phyloP scores from a whole-genome alignment of 2,797 vertebrate genomes.

The Euthynnus affinis region DNA sequence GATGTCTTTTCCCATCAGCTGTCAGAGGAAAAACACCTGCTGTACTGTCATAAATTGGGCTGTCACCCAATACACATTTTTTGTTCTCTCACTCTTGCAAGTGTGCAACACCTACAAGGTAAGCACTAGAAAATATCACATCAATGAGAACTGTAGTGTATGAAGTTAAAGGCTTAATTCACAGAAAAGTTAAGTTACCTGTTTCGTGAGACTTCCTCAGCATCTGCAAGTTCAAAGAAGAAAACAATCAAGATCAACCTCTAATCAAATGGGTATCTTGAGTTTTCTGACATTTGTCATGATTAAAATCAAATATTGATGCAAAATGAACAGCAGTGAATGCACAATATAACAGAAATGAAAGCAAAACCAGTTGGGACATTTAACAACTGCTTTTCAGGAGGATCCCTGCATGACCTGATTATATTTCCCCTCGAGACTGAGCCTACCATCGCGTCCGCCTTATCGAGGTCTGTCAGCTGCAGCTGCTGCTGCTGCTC shows the following conservation, averaged over 20 bases:
- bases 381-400: too few species aligned
- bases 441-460: constrained; percentile 88
- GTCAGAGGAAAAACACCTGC: neutral
- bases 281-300: neutral
- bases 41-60: neutral
- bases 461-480: constrained; percentile 89
- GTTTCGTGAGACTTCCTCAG: constrained; percentile 89
- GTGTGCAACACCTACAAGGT: neutral
- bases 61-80: neutral
- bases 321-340: too few species aligned
- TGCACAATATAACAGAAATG: neutral
- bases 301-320: too few species aligned
- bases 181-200: constrained; percentile 69
- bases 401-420: neutral
- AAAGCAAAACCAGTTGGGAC: constrained; percentile 17
- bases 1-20: neutral
- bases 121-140: neutral
- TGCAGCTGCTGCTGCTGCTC: constrained; percentile 80
- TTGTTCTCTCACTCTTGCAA: neutral
- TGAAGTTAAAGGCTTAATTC: neutral
- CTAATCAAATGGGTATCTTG: fast-evolving
- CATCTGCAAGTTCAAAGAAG: constrained; percentile 76
- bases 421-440: neutral
- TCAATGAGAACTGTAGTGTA: too few species aligned
- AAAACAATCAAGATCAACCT: neutral